A percentile compares a stretch with the other conserved stretches of the same genome.
Conservation (phyloP, 1,140 invertebrate species). For the Drosophila neocordata region DNA sequence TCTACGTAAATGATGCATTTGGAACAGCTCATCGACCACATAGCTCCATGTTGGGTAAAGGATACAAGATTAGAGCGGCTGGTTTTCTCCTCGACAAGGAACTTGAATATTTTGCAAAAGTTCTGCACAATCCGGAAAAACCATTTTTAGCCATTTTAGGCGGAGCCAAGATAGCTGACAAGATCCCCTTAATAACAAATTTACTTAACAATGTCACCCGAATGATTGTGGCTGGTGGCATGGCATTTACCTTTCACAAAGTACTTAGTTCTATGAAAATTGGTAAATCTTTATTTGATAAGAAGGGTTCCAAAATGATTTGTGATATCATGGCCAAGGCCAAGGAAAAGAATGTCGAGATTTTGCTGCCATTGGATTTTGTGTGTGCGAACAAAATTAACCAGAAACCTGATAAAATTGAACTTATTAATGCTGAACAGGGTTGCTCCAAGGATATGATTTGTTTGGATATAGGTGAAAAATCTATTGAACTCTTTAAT, state of each 20-base stretch:
- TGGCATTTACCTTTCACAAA: slow-evolving; percentile 99
- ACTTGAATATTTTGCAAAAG: slow-evolving; percentile 98
- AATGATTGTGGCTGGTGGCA: slow-evolving; percentile 99
- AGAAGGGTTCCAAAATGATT: slow-evolving; percentile 97
- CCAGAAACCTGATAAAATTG: slow-evolving; percentile 92
- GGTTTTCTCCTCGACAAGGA: slow-evolving; percentile 99
- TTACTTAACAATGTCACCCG: slow-evolving; percentile 98
- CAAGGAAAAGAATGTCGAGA: slow-evolving; percentile 94
- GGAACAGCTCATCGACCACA: slow-evolving; percentile 99
- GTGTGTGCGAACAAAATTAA: slow-evolving; percentile 97
- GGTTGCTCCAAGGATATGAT: slow-evolving; percentile 96
- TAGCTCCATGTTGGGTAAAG: slow-evolving; percentile 95
- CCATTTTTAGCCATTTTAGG: slow-evolving; percentile 99
- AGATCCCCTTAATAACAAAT: slow-evolving; percentile 99
- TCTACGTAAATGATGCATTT: slow-evolving; percentile 99
- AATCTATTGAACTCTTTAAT: slow-evolving; percentile 90
- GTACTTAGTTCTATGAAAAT: slow-evolving; percentile 96
- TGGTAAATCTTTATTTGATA: slow-evolving; percentile 95
- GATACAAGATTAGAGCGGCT: slow-evolving; percentile 93
- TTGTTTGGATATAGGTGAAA: slow-evolving; percentile 96
- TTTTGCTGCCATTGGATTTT: slow-evolving; percentile 98
- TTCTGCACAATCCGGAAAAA: slow-evolving; percentile 95
- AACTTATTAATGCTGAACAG: slow-evolving; percentile 86
- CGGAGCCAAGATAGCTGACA: slow-evolving; percentile 99
- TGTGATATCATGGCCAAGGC: slow-evolving; percentile 95